These are phyloP conservation scores for Cephus sareptanus DNA, from an alignment of 2,888 invertebrate genomes.

Conservation along the genomic window DNA sequence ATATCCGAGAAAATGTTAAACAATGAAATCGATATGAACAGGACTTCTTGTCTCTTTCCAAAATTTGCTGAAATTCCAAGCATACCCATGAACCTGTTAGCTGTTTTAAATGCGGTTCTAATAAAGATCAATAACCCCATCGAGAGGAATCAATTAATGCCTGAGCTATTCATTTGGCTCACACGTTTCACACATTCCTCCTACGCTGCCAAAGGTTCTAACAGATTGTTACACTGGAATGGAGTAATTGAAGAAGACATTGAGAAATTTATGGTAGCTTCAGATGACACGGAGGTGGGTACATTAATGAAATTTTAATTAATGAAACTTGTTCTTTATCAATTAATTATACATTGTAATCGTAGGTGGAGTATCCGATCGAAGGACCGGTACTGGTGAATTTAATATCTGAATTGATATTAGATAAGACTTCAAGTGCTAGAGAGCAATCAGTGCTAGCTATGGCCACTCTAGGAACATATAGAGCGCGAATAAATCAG, in stretches of 20 bases:
- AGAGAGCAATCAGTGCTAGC: conserved; percentile 38
- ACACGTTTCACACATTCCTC: conserved; percentile 39
- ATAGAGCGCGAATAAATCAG: conserved; percentile 67
- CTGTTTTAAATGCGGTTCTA: conserved; percentile 40
- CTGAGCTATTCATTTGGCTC: conserved; percentile 40
- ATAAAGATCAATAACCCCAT: conserved; percentile 20
- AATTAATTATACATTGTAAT: not conserved
- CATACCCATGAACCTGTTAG: conserved; percentile 48
- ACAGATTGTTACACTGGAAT: conserved; percentile 38
- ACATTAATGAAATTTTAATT: not conserved
- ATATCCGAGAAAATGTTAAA: conserved; percentile 27
- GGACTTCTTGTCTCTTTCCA: conserved; percentile 19
- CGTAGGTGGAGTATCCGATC: conserved; percentile 15
- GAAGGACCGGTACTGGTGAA: conserved; percentile 16
- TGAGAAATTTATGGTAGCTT: conserved; percentile 6
- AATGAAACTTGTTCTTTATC: not conserved
- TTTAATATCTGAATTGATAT: conserved; percentile 15
- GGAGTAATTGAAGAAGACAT: conserved; percentile 21
- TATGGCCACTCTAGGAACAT: conserved; percentile 68
- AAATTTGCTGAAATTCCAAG: conserved; percentile 46
- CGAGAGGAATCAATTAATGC: conserved; percentile 34
- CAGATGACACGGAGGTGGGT: not conserved
- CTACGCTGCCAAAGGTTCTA: conserved; percentile 37
- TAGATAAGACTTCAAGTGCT: conserved; percentile 25
- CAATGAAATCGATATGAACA: not conserved